Evolutionary conservation across 2,888 invertebrate species (phyloP), one percentile per base, ranked within the genome.

Genomic region (Gerosis bhagava): DNA sequence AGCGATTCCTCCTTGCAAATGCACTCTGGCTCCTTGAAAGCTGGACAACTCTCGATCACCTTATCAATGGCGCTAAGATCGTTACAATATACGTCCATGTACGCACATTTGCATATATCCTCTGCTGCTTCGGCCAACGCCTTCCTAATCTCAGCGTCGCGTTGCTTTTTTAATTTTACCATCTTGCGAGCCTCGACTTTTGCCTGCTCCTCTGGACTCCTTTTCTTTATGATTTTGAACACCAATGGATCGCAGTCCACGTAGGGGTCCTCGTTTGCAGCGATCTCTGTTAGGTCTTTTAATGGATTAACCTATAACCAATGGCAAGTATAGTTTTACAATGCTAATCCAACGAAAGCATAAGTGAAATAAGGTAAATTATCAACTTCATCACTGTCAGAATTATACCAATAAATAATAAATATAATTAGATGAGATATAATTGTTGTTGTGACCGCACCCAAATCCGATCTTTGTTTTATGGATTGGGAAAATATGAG

Each of bases 171-270:
- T 10, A 87, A 63, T 62, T 90, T 91, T 0, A 90, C 89, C 81
- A 90, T 88, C 50, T 81, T 80, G 12, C 90, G 84, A 3, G 91
- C 87, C 60, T 83, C 83, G 0, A 87, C 89, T 56, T 91, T 91
- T 6, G 91, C 78, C 37, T 89, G 87, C 36, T 89, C 87, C 45
- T 89, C 79, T 8, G 89, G 82, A 28, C 90, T 89, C 24, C 92
- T 86, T 60, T 91, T 91, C 63, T 92, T 92, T 0, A 90, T 87
- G 15, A 94, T 93, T 68, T 91, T 92, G 60, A 94, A 93, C 46
- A 93, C 86, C 70, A 94, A 83, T 0, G 94, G 94, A 50, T 93
- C 92, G 65, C 93, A 93, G 43, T 92, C 91, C 26, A 92, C 91
- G 60, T 93, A 94, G 0, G 94, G 93, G 66, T 93, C 91, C 59